phyloP scores from a whole-genome alignment of 2,888 invertebrate genomes.

The Ochlodes sylvanus region DNA sequence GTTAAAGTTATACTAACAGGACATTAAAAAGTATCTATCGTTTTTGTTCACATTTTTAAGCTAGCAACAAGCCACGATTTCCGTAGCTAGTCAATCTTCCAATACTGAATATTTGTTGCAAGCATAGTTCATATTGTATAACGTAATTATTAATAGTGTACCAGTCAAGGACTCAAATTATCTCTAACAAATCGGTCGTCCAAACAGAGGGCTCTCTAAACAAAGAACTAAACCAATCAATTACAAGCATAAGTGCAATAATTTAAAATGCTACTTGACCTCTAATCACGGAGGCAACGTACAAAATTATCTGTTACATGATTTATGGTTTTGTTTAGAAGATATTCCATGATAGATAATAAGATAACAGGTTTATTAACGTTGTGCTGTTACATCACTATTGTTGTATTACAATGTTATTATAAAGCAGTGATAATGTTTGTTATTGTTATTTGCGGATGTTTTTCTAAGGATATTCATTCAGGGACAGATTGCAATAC shows the following conservation, averaged over 20 bases:
- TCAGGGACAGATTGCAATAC: no score
- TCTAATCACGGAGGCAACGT: conserved; percentile 60
- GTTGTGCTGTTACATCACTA: not conserved
- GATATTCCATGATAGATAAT: conserved; percentile 57
- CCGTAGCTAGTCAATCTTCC: conserved; percentile 24
- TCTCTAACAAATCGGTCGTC: conserved; percentile 53
- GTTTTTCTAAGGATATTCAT: no score
- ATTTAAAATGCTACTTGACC: conserved; percentile 70
- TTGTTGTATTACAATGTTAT: not conserved
- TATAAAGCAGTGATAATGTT: no score
- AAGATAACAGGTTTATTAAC: conserved; percentile 39
- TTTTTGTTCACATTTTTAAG: conserved; percentile 5
- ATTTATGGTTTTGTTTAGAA: conserved; percentile 67
- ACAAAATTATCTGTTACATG: conserved; percentile 69
- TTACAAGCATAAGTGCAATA: conserved; percentile 65
- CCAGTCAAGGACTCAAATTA: conserved; percentile 50
- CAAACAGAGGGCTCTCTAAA: conserved; percentile 54
- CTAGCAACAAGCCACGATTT: conserved; percentile 9
- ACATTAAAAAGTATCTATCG: not conserved
- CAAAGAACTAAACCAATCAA: conserved; percentile 69
- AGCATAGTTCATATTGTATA: conserved; percentile 18
- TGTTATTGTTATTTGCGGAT: no score
- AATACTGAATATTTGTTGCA: conserved; percentile 8
- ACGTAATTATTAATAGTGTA: conserved; percentile 31
- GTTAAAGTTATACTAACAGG: not conserved